Base-by-base conservation (phyloP, 2,797 vertebrate species). In the Anguilla obscura region DNA sequence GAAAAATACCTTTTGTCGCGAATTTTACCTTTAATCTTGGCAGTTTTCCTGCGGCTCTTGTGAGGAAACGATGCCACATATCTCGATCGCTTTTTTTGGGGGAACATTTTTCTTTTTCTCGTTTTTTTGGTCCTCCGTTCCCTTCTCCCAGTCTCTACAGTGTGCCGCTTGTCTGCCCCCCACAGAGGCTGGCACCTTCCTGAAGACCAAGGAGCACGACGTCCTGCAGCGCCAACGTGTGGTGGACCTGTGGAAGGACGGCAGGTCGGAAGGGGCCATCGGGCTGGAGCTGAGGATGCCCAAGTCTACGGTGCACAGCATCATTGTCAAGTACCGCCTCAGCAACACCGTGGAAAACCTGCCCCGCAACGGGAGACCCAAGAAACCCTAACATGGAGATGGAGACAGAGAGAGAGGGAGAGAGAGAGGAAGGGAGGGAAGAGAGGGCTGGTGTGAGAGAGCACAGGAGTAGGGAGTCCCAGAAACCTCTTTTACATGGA, bases 271-370 rank as follows among this genome's bases (percentile, higher is more conserved):
- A 93, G 96, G 96, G 30, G 94, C 96, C 91, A 97, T 97, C 54
- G 96, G 96, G 89, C 95, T 92, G 93, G 96, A 96, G 94, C 95
- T 96, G 90, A 93, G 93, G 91, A 96, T 97, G 96, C 96, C 96
- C 90, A 97, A 97, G 92, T 96, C 96, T 90, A 97, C 96, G 0
- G 96, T 97, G 90, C 96, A 97, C 96, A 97, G 96, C 94, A 97
- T 97, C 95, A 97, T 97, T 84, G 96, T 96, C 90, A 97, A 97
- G 94, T 97, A 97, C 91, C 94, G 96, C 1, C 96, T 97, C 91
- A 97, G 96, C 94, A 96, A 97, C 95, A 97, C 96, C 0, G 96
- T 97, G 93, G 96, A 97, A 92, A 97, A 97, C 91, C 94, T 97
- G 88, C 96, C 96, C 0, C 96, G 96, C 90, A 97, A 96, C 7